phyloP scores from a whole-genome alignment of 2,888 invertebrate species.

The Epicampocera succincta region DNA sequence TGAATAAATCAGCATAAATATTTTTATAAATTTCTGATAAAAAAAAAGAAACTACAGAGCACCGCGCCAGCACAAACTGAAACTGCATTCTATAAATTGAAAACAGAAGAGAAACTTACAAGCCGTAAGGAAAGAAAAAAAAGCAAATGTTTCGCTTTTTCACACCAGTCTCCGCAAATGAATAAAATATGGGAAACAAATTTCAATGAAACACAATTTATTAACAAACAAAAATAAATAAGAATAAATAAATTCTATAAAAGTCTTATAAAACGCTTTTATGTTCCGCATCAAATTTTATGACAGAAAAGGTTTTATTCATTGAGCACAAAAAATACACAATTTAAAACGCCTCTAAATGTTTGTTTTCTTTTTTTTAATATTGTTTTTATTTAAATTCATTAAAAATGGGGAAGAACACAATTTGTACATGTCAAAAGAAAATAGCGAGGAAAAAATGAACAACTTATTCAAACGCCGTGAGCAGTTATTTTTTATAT shows the following conservation, averaged over 20 bases:
- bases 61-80: neutral
- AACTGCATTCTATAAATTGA: constrained; percentile 21
- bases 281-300: constrained; percentile 2
- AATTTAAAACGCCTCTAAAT: no score
- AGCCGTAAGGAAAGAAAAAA: neutral
- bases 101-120: neutral
- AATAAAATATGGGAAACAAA: neutral
- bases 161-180: neutral
- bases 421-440: constrained; percentile 12
- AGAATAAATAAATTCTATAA: no score
- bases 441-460: neutral
- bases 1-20: constrained; percentile 62
- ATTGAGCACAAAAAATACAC: no score
- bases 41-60: constrained; percentile 25
- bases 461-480: constrained; percentile 13
- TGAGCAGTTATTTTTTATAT: constrained; percentile 10
- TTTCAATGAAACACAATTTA: no score
- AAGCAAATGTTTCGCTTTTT: neutral
- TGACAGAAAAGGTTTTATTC: neutral
- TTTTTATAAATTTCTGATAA: constrained; percentile 24
- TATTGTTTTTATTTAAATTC: constrained; percentile 8
- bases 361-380: neutral
- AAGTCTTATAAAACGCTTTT: neutral
- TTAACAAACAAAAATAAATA: neutral
- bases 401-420: neutral